Evolutionary conservation across 2,888 invertebrate species (phyloP).

Genomic region (Machimus rusticus): DNA sequence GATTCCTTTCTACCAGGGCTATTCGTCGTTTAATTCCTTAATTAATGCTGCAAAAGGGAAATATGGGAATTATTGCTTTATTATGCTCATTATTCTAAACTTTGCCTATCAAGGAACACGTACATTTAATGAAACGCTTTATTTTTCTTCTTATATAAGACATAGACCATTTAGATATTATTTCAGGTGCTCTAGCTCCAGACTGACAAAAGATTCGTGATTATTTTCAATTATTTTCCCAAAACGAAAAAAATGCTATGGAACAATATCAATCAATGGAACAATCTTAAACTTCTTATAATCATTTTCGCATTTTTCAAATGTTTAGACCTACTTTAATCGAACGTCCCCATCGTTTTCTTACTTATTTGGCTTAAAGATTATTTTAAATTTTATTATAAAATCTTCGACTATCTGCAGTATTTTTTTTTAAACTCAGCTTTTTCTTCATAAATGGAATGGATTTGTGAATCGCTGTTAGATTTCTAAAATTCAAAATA

Average conservation of each 20-base stretch:
- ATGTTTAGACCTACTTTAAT: background rate
- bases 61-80: background rate
- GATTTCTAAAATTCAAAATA: no score
- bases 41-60: background rate
- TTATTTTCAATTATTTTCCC: background rate
- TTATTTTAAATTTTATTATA: background rate
- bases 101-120: background rate
- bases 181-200: background rate
- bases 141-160: background rate
- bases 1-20: background rate
- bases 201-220: background rate
- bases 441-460: background rate
- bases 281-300: conserved; percentile 13
- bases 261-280: conserved; percentile 6
- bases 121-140: background rate
- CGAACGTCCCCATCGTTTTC: background rate
- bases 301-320: background rate
- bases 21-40: background rate
- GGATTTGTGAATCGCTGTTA: no score
- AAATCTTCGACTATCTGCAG: background rate
- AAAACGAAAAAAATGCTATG: background rate
- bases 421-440: background rate
- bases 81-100: background rate
- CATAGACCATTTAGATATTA: background rate
- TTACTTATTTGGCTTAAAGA: background rate